Conservation (phyloP, 2,888 invertebrate species). For the Hemaris fuciformis region DNA sequence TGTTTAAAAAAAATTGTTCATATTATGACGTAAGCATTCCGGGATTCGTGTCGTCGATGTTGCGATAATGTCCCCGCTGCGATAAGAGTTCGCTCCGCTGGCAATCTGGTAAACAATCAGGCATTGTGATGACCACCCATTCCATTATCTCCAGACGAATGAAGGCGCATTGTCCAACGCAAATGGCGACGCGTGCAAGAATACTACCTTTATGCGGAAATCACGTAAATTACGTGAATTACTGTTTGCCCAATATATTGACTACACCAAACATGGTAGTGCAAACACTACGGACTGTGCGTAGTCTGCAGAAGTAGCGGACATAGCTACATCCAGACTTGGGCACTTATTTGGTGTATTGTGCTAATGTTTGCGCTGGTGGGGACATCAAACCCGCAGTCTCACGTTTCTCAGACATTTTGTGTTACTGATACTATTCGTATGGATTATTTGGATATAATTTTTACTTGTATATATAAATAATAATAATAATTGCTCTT, state of each 20-base stretch:
- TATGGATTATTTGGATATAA: too few relatives aligned
- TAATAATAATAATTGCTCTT: too few relatives aligned
- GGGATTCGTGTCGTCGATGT: background rate
- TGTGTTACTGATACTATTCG: too few relatives aligned
- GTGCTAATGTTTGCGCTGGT: background rate
- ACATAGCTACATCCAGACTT: background rate
- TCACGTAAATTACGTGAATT: background rate
- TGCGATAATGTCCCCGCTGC: background rate
- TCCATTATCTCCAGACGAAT: background rate
- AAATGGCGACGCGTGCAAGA: too few relatives aligned
- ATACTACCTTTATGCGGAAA: background rate
- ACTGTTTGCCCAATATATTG: background rate
- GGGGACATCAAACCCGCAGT: too few relatives aligned
- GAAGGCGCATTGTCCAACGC: background rate
- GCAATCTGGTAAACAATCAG: too few relatives aligned
- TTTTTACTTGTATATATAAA: too few relatives aligned
- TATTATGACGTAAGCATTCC: too few relatives aligned
- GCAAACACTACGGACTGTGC: background rate
- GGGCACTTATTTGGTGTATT: background rate
- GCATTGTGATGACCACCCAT: background rate
- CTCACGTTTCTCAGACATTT: too few relatives aligned
- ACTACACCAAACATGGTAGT: background rate
- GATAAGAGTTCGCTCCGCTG: too few relatives aligned
- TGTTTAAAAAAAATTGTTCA: too few relatives aligned
- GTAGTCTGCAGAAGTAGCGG: background rate